Percentiles rank a stretch among this genome's conserved stretches.
phyloP scores from a whole-genome alignment of 2,888 invertebrate species.

The Quadriops clusia region DNA sequence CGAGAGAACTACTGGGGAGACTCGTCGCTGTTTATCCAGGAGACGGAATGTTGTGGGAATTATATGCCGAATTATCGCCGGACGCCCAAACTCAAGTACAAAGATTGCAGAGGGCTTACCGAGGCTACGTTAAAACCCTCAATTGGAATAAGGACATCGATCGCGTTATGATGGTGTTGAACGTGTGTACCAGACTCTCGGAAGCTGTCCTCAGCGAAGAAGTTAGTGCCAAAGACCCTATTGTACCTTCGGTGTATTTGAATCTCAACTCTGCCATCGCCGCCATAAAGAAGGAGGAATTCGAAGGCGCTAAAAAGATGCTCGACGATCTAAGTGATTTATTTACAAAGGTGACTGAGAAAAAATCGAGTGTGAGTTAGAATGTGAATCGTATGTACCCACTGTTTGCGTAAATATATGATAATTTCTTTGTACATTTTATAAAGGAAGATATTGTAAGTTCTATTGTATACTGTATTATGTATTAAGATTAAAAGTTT shows the following conservation, averaged over 20 bases:
- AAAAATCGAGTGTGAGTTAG: too few species aligned
- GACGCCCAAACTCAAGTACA: conserved; percentile 50
- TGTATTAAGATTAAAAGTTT: too few species aligned
- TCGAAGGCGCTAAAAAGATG: conserved; percentile 29
- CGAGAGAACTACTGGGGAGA: conserved; percentile 60
- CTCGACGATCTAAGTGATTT: conserved; percentile 27
- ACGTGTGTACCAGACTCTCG: conserved; percentile 47
- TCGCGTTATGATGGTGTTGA: conserved; percentile 50
- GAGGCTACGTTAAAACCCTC: conserved; percentile 55
- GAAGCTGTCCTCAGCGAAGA: conserved; percentile 43
- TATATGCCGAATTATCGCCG: conserved; percentile 63
- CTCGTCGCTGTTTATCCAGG: conserved; percentile 56
- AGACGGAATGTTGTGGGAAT: conserved; percentile 66
- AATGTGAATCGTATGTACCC: too few species aligned
- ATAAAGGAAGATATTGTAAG: too few species aligned
- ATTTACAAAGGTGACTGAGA: conserved; percentile 23
- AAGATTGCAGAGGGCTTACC: conserved; percentile 65
- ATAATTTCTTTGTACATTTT: too few species aligned
- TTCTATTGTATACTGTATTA: too few species aligned
- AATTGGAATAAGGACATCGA: conserved; percentile 48
- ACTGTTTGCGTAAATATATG: too few species aligned
- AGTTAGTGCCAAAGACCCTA: conserved; percentile 25
- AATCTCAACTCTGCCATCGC: conserved; percentile 31
- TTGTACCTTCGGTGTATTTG: conserved; percentile 28
- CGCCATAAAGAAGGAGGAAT: conserved; percentile 33